Evolutionary conservation across 2,888 invertebrate genomes (phyloP).

Genomic region (Ormyrus pomaceus): DNA sequence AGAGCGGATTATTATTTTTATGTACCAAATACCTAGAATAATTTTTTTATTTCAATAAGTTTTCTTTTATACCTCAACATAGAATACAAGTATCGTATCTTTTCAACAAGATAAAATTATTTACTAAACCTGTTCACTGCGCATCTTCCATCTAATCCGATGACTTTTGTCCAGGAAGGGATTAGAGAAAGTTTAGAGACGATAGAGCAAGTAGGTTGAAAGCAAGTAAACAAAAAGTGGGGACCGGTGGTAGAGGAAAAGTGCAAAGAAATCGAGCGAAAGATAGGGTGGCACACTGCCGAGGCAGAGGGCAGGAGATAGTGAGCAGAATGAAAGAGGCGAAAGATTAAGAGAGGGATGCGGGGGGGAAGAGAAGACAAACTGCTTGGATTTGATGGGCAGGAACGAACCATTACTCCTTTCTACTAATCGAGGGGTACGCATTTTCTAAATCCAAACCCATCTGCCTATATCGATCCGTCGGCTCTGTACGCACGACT

Average conservation of each 20-base stretch:
- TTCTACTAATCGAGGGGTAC: slow-evolving; percentile 41
- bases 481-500: too few relatives aligned
- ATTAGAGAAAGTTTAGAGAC: neutral
- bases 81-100: too few relatives aligned
- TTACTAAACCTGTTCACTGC: neutral
- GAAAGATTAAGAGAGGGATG: slow-evolving; percentile 35
- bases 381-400: slow-evolving; percentile 38
- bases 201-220: neutral
- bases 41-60: too few relatives aligned
- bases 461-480: slow-evolving; percentile 41
- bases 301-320: slow-evolving; percentile 7
- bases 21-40: too few relatives aligned
- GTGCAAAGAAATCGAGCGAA: too few relatives aligned
- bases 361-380: neutral
- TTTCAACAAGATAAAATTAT: too few relatives aligned
- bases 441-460: slow-evolving; percentile 41
- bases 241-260: neutral
- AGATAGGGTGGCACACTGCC: too few relatives aligned
- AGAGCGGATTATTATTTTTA: too few relatives aligned
- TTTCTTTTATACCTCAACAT: too few relatives aligned
- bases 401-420: slow-evolving; percentile 51
- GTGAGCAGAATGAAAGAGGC: slow-evolving; percentile 19
- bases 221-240: neutral
- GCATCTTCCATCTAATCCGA: too few relatives aligned
- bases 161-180: neutral